Evolutionary conservation across 2,888 invertebrate genomes (phyloP).

Genomic region (Girardia tigrina): DNA sequence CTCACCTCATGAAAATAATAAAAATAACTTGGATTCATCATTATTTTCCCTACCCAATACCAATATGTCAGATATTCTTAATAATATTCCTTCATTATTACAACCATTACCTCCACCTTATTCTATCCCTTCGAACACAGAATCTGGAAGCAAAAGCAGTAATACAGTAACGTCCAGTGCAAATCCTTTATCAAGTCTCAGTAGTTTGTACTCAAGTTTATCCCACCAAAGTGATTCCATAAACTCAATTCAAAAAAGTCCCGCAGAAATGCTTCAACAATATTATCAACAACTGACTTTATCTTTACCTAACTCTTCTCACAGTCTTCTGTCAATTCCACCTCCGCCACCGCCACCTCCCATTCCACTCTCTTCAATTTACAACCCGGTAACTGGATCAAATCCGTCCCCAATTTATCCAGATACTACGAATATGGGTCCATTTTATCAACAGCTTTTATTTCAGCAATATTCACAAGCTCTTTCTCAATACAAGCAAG

Average conservation of each 20-base stretch:
- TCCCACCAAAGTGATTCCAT: constrained; percentile 2
- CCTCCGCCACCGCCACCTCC: not conserved
- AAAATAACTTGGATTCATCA: not conserved
- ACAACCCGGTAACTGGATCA: not conserved
- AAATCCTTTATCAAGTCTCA: constrained; percentile 3
- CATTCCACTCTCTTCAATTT: constrained; percentile 5
- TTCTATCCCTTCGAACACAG: not conserved
- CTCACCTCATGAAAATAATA: not conserved
- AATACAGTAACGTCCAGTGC: not conserved
- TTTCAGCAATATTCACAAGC: constrained; percentile 14
- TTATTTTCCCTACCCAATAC: constrained; percentile 2
- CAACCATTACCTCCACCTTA: constrained; percentile 6
- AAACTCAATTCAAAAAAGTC: constrained; percentile 17
- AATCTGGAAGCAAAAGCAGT: not conserved
- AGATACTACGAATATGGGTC: not conserved
- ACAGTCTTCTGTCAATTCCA: constrained; percentile 12
- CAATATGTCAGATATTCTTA: constrained; percentile 11
- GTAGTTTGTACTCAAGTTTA: constrained; percentile 3
- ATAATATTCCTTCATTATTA: not conserved
- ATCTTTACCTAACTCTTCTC: constrained; percentile 1
- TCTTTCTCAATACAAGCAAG: constrained; percentile 10
- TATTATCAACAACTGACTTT: constrained; percentile 15
- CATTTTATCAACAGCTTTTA: not conserved
- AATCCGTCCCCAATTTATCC: not conserved
- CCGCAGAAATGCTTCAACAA: constrained; percentile 1